These are phyloP conservation scores for Drosophila putrida DNA, from an alignment of 2,888 invertebrate species.

Conservation along the genomic window DNA sequence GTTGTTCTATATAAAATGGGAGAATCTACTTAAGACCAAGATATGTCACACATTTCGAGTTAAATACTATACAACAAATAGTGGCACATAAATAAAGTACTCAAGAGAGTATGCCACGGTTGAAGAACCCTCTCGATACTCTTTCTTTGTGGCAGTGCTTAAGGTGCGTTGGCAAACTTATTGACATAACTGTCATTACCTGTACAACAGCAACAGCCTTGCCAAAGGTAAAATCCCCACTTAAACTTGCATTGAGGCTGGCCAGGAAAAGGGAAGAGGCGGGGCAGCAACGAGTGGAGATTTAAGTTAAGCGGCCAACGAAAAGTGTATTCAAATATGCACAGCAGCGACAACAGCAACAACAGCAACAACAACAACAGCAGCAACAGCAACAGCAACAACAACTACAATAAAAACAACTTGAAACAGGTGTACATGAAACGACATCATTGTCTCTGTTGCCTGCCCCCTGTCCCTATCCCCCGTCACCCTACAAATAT, in stretches of 20 bases:
- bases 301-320: constrained; percentile 81
- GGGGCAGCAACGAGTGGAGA: constrained; percentile 42
- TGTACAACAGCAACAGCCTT: constrained; percentile 63
- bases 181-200: constrained; percentile 81
- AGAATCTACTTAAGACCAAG: not conserved
- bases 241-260: constrained; percentile 62
- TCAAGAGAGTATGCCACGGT: not conserved
- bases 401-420: constrained; percentile 71
- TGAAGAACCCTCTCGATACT: constrained; percentile 2
- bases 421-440: constrained; percentile 80
- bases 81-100: constrained; percentile 3
- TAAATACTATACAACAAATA: constrained; percentile 2
- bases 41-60: constrained; percentile 15
- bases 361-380: constrained; percentile 60
- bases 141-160: constrained; percentile 30
- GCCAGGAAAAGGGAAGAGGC: constrained; percentile 3
- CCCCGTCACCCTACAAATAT: constrained; percentile 21
- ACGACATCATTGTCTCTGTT: constrained; percentile 75
- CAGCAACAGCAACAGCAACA: constrained; percentile 58
- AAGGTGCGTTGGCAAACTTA: constrained; percentile 64
- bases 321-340: constrained; percentile 81
- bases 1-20: not conserved
- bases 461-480: constrained; percentile 17
- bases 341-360: constrained; percentile 56
- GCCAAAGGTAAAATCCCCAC: constrained; percentile 58